Evolutionary conservation across 2,113 vertebrate species (phyloP).

Genomic region (Grammomys surdaster): DNA sequence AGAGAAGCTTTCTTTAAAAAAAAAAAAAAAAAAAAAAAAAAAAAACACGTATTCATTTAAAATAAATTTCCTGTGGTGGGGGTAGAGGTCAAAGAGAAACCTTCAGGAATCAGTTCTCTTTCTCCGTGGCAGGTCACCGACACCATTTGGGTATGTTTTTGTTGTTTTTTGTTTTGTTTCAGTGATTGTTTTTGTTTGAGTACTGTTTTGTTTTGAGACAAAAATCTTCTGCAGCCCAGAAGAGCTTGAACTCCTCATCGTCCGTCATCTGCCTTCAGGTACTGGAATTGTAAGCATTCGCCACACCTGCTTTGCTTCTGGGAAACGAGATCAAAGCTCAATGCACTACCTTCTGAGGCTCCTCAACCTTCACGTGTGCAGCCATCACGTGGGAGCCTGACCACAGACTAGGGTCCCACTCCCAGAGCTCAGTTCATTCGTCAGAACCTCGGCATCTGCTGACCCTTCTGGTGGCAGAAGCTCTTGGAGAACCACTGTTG

Average conservation of each 20-base stretch:
- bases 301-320: neutral
- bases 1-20: too few species aligned
- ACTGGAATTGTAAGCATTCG: neutral
- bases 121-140: neutral
- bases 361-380: neutral
- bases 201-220: neutral
- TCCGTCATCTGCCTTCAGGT: neutral
- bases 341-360: neutral
- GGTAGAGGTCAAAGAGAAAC: too few species aligned
- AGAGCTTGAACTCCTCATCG: neutral
- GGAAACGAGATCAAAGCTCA: neutral
- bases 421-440: neutral
- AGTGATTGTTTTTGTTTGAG: neutral
- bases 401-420: neutral
- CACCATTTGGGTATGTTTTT: neutral
- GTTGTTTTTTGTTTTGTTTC: neutral
- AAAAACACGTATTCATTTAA: neutral
- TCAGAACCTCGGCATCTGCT: neutral
- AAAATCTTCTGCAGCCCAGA: neutral
- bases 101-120: neutral
- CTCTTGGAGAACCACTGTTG: neutral
- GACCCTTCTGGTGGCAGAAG: neutral
- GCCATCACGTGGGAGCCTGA: neutral
- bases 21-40: too few species aligned
- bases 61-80: neutral